Evolutionary conservation across 1,140 invertebrate genomes (phyloP).

Genomic region (Drosophila kohkoa): DNA sequence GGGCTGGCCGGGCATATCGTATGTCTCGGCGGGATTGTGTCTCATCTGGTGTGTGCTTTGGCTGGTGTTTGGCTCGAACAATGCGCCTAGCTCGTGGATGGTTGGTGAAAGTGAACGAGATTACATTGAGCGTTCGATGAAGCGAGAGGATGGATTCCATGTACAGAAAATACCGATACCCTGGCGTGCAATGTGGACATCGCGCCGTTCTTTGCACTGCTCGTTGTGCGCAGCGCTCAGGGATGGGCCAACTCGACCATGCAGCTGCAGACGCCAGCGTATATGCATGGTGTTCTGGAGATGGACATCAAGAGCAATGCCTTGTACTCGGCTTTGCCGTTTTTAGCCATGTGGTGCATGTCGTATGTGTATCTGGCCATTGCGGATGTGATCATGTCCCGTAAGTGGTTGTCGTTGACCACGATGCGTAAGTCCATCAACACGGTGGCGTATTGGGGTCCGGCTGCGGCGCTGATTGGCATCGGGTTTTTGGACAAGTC

Average conservation of each 20-base stretch:
- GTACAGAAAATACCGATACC: constrained; percentile 86
- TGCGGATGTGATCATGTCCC: constrained; percentile 60
- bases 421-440: constrained; percentile 89
- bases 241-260: constrained; percentile 98
- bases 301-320: constrained; percentile 92
- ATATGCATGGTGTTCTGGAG: constrained; percentile 88
- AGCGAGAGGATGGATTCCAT: constrained; percentile 71
- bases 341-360: constrained; percentile 89
- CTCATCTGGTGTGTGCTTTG: constrained; percentile 88
- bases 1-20: constrained; percentile 93
- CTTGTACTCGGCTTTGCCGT: constrained; percentile 91
- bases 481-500: constrained; percentile 86
- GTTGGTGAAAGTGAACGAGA: constrained; percentile 87
- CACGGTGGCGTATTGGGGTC: constrained; percentile 87
- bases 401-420: constrained; percentile 64
- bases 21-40: constrained; percentile 89
- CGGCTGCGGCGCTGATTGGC: constrained; percentile 87
- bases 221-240: constrained; percentile 93
- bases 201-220: constrained; percentile 93
- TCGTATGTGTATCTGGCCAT: constrained; percentile 87
- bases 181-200: constrained; percentile 91
- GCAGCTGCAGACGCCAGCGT: constrained; percentile 93
- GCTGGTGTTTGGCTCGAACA: constrained; percentile 87
- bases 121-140: constrained; percentile 87
- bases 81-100: constrained; percentile 87